phyloP scores from a whole-genome alignment of 2,888 invertebrate genomes.

The Dinocampus coccinellae region DNA sequence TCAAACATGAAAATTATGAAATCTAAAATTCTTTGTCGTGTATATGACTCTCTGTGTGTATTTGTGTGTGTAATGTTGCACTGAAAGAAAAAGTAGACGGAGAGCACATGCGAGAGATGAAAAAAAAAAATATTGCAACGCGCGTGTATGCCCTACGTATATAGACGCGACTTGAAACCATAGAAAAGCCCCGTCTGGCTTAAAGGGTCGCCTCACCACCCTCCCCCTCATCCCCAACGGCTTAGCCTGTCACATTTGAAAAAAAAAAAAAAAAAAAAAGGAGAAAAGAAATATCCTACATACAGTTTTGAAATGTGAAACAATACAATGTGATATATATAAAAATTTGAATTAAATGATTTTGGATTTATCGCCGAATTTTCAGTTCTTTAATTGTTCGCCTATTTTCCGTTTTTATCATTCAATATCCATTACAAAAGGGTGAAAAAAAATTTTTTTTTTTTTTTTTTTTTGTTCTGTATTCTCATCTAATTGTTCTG shows the following conservation, averaged over 20 bases:
- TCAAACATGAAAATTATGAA: not conserved
- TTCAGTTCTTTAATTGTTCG: not conserved
- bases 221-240: slow-evolving; percentile 48
- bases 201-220: slow-evolving; percentile 67
- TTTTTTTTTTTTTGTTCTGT: too few species aligned
- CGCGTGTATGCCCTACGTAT: slow-evolving; percentile 34
- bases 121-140: slow-evolving; percentile 26
- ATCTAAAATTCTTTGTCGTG: slow-evolving; percentile 6
- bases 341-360: not conserved
- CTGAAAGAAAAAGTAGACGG: slow-evolving; percentile 25
- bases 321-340: not conserved
- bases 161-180: slow-evolving; percentile 60
- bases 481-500: too few species aligned
- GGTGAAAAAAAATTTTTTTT: too few species aligned
- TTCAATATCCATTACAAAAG: not conserved
- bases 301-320: not conserved
- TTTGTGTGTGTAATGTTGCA: not conserved
- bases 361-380: not conserved
- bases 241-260: slow-evolving; percentile 26
- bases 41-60: too few species aligned
- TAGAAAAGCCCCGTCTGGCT: slow-evolving; percentile 66
- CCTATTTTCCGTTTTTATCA: not conserved
- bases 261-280: slow-evolving; percentile 7
- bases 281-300: not conserved
- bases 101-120: not conserved